phyloP scores from a whole-genome alignment of 2,888 invertebrate species.

The Belgica antarctica region DNA sequence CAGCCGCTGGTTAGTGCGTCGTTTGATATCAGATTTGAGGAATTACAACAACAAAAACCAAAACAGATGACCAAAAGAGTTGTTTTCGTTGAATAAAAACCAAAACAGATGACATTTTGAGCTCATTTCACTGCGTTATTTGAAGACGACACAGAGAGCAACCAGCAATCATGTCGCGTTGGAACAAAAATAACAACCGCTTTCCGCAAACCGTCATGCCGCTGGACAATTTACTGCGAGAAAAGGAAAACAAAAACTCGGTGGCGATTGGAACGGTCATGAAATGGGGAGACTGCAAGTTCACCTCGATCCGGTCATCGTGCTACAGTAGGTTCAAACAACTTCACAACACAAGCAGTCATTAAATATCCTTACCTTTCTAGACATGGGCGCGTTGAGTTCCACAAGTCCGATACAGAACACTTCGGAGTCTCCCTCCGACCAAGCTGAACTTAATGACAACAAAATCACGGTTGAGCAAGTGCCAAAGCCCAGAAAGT shows the following conservation, averaged over 20 bases:
- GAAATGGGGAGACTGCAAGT: constrained; percentile 92
- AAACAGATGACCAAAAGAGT: not conserved
- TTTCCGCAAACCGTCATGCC: constrained; percentile 64
- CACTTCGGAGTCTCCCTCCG: constrained; percentile 29
- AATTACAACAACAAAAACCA: constrained; percentile 5
- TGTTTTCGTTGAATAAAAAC: not conserved
- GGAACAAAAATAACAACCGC: constrained; percentile 63
- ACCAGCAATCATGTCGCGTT: constrained; percentile 59
- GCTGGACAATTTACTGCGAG: constrained; percentile 64
- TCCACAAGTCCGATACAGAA: constrained; percentile 35
- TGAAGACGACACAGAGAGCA: not conserved
- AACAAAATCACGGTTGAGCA: constrained; percentile 31
- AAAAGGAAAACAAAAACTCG: constrained; percentile 79
- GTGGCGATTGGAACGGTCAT: constrained; percentile 86
- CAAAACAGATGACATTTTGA: constrained; percentile 2
- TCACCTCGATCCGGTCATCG: constrained; percentile 77
- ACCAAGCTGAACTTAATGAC: constrained; percentile 43
- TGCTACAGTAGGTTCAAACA: constrained; percentile 62
- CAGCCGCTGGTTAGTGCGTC: too few relatives aligned
- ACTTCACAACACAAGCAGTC: not conserved
- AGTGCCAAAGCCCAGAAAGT: constrained; percentile 78
- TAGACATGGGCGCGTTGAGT: constrained; percentile 31
- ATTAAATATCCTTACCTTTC: not conserved
- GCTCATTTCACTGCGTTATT: too few relatives aligned
- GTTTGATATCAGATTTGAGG: too few relatives aligned